Evolutionary conservation across 2,888 invertebrate species (phyloP), one percentile per base, ranked within the genome.

Genomic region (Philereme transversata): DNA sequence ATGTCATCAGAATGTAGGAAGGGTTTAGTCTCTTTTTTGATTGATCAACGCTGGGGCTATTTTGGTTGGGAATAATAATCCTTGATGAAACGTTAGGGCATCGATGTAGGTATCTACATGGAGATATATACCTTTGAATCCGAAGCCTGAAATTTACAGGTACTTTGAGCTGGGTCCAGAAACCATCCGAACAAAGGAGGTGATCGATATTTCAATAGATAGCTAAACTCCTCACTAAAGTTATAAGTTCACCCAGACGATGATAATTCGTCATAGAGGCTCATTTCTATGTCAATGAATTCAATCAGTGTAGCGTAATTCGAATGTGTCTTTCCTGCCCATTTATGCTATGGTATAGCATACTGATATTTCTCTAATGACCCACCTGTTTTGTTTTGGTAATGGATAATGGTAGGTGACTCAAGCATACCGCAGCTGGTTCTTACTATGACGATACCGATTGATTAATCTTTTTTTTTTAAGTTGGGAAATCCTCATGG

Each of bases 241-340:
- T 22, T 22, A 2, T 22, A 22, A 22, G 34, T 41, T 48, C 45
- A n/a, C 22, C 4, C 22, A 44, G 44, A 33, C 41, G 46, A 41
- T 40, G 40, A 7, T 22, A 38, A 57, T 50, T 52, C 34, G 44
- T 53, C 54, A 57, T 47, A 43, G 55, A 52, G 22, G n/a, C 35
- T 62, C 48, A 51, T 57, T 64, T 62, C 49, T 70, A 64, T 72
- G 68, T 72, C 73, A 73, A 72, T 72, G 68, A 59, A 75, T 76
- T 72, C 68, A 66, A 60, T 51, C 48, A 52, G 58, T 63, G 65
- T 70, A 65, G 62, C 72, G 71, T 72, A 75, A 75, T 67, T 73
- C 73, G 73, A 69, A 74, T 75, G 78, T 72, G 69, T 75, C 71
- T 76, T 77, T 79, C 77, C 79, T 77, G 75, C 67, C 70, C 66